Evolutionary conservation across 2,797 vertebrate species (phyloP).

Genomic region (Astyanax mexicanus): DNA sequence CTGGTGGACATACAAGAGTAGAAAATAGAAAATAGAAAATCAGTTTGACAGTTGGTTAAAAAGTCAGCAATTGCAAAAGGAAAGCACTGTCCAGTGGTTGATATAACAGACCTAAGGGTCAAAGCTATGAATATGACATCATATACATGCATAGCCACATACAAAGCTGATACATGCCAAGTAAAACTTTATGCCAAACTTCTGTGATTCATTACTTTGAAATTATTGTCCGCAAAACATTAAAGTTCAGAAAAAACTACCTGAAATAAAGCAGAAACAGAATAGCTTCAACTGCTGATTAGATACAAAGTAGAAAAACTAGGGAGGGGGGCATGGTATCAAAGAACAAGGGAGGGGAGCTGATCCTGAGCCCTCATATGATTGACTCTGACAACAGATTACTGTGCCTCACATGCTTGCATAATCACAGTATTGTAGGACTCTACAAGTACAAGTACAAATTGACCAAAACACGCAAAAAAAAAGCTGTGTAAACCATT

Average conservation of each 20-base stretch:
- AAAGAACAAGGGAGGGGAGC: constrained; percentile 53
- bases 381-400: constrained; percentile 54
- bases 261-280: not conserved
- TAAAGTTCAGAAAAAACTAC: not conserved
- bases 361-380: constrained; percentile 45
- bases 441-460: constrained; percentile 15
- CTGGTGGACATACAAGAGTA: constrained; percentile 71
- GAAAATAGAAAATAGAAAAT: constrained; percentile 14
- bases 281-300: not conserved
- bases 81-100: too few relatives aligned
- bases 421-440: constrained; percentile 39
- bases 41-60: too few relatives aligned
- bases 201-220: too few relatives aligned
- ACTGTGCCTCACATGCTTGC: constrained; percentile 45
- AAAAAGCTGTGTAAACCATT: not conserved
- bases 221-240: not conserved
- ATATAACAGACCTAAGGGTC: too few relatives aligned
- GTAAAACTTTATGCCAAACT: not conserved
- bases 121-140: not conserved
- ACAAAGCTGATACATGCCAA: not conserved
- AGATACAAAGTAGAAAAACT: constrained; percentile 15
- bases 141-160: too few relatives aligned
- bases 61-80: too few relatives aligned
- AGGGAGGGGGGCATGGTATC: constrained; percentile 55
- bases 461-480: not conserved